These are phyloP conservation scores for Platysternon megacephalum DNA, from an alignment of 2,113 vertebrate genomes.

Conservation along the genomic window DNA sequence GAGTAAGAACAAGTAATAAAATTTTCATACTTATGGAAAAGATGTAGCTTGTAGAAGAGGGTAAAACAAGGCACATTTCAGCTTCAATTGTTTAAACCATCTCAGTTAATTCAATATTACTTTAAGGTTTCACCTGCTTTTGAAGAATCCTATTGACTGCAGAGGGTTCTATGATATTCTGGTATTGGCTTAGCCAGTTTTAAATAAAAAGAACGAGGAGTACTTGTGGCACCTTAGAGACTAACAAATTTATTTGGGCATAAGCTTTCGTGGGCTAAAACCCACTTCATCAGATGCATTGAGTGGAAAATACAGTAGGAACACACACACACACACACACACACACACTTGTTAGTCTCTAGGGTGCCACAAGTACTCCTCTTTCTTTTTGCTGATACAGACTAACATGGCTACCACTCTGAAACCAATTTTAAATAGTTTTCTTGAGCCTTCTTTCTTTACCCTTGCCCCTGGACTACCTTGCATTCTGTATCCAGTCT, in stretches of 20 bases:
- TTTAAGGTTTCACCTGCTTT: neutral
- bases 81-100: accelerated
- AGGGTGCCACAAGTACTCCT: too few species aligned
- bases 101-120: neutral
- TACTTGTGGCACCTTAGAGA: too few species aligned
- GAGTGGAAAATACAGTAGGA: too few species aligned
- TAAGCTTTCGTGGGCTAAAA: too few species aligned
- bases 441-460: neutral
- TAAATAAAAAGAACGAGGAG: neutral
- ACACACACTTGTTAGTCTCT: too few species aligned
- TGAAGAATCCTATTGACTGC: neutral
- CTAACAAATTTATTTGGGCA: too few species aligned
- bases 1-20: neutral
- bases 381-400: too few species aligned
- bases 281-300: too few species aligned
- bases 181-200: neutral
- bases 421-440: neutral
- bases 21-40: neutral
- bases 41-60: neutral
- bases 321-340: too few species aligned
- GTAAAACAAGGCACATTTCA: neutral
- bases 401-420: too few species aligned
- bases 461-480: accelerated
- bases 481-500: accelerated
- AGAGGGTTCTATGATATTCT: neutral